These are phyloP conservation scores for Mamestra brassicae DNA, from an alignment of 2,888 invertebrate species.

Conservation along the genomic window DNA sequence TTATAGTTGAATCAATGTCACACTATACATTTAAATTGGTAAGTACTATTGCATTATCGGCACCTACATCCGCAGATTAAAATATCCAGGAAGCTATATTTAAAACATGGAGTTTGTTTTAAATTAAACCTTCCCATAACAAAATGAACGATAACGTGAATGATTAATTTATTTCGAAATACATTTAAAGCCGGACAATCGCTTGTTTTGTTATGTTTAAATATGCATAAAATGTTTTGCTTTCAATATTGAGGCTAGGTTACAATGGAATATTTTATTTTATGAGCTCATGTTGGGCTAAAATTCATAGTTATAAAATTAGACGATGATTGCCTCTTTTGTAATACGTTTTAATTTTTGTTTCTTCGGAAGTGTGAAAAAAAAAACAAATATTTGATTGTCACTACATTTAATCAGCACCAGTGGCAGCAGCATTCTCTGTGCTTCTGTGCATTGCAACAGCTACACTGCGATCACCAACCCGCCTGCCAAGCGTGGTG, in stretches of 20 bases:
- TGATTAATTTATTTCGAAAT: slow-evolving; percentile 29
- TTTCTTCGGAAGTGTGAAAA: too few species aligned
- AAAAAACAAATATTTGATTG: too few species aligned
- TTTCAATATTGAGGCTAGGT: slow-evolving; percentile 5
- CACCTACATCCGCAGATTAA: not conserved
- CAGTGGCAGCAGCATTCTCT: too few species aligned
- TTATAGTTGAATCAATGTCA: not conserved
- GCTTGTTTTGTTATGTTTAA: slow-evolving; percentile 32
- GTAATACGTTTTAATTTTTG: too few species aligned
- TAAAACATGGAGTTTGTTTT: slow-evolving; percentile 4
- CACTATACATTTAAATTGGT: not conserved
- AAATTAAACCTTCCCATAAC: slow-evolving; percentile 8
- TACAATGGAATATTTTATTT: not conserved
- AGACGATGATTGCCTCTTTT: too few species aligned
- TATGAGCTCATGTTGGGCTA: not conserved
- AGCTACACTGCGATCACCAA: too few species aligned
- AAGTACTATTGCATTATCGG: not conserved
- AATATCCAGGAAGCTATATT: not conserved
- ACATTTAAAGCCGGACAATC: slow-evolving; percentile 32
- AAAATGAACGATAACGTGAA: slow-evolving; percentile 12
- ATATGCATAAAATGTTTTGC: slow-evolving; percentile 32
- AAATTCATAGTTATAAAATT: not conserved
- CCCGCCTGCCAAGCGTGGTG: too few species aligned
- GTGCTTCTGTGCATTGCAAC: too few species aligned
- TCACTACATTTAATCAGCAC: too few species aligned